phyloP scores from a whole-genome alignment of 1,140 invertebrate species.

The Matsumurasca onukii region DNA sequence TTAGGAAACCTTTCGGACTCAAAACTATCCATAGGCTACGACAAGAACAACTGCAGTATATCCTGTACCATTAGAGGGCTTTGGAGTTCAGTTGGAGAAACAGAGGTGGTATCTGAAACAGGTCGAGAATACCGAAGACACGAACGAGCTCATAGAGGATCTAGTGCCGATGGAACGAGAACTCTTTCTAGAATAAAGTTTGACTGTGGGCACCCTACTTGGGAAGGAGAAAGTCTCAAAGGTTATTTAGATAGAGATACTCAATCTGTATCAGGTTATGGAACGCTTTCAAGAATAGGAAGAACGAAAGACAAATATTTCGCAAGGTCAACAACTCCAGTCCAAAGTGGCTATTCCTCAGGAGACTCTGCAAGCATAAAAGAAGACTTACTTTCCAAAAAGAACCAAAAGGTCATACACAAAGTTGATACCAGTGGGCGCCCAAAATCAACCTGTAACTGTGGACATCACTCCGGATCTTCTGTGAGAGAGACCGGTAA shows the following conservation, averaged over 20 bases:
- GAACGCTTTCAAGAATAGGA: constrained; percentile 38
- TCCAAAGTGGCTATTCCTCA: constrained; percentile 28
- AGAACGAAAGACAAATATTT: constrained; percentile 33
- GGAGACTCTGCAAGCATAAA: constrained; percentile 22
- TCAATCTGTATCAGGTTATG: constrained; percentile 28
- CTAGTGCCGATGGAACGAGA: constrained; percentile 37
- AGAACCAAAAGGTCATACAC: neutral
- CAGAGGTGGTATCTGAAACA: constrained; percentile 23
- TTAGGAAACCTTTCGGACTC: constrained; percentile 43
- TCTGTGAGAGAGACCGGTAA: constrained; percentile 35
- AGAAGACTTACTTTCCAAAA: constrained; percentile 19
- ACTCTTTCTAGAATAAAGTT: constrained; percentile 21
- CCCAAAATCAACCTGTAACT: constrained; percentile 41
- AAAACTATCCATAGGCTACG: constrained; percentile 38
- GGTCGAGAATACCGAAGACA: constrained; percentile 31
- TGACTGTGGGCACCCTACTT: constrained; percentile 30
- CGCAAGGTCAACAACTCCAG: constrained; percentile 19
- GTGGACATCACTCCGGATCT: constrained; percentile 39
- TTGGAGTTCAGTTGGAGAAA: constrained; percentile 40
- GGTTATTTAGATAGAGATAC: constrained; percentile 9
- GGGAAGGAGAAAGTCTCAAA: constrained; percentile 18
- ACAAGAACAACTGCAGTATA: constrained; percentile 33
- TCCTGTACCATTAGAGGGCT: constrained; percentile 36
- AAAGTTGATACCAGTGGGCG: constrained; percentile 21
- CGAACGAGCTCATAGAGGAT: constrained; percentile 34